Conservation (phyloP, 1,140 invertebrate species). For the Melitaea cinxia region DNA sequence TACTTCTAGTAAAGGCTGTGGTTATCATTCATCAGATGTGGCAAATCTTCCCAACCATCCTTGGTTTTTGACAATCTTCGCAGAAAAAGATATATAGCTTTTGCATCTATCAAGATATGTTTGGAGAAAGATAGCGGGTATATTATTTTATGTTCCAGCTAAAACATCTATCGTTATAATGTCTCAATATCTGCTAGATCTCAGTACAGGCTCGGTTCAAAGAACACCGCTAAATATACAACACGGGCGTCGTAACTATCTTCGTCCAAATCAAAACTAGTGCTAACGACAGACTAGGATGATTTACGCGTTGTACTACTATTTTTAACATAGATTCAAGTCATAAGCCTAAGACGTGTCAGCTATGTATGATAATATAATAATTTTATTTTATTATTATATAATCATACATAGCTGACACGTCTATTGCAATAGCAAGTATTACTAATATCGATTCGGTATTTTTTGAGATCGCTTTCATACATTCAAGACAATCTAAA, state of each 20-base stretch:
- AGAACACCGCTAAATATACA: constrained; percentile 28
- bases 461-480: neutral
- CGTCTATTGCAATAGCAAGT: no score
- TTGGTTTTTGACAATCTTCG: no score
- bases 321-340: constrained; percentile 24
- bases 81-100: no score
- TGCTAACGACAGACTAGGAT: constrained; percentile 26
- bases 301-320: constrained; percentile 22
- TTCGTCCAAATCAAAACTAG: constrained; percentile 19
- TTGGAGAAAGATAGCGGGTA: neutral
- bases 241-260: constrained; percentile 15
- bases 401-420: no score
- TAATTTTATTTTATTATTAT: no score
- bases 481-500: no score
- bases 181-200: neutral
- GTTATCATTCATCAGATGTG: no score
- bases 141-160: neutral
- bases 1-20: no score
- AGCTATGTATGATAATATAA: neutral
- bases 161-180: neutral
- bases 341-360: neutral
- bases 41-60: no score
- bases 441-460: no score
- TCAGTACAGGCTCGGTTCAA: constrained; percentile 6
- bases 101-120: neutral